A percentile compares a stretch with the other conserved stretches of the same genome.
phyloP scores from a whole-genome alignment of 2,113 vertebrate species.

The Carettochelys insculpta region DNA sequence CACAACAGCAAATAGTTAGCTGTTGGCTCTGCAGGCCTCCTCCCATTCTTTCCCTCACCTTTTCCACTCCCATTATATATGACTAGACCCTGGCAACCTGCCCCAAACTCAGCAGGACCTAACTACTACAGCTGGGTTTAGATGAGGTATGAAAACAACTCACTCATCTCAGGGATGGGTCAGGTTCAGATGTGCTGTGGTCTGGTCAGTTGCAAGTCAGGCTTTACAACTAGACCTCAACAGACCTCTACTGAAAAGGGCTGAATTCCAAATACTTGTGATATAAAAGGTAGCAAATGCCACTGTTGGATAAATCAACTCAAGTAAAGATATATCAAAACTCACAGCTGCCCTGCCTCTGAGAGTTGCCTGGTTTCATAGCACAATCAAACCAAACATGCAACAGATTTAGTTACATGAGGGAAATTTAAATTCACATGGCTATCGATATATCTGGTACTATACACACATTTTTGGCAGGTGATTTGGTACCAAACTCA shows the following conservation, averaged over 20 bases:
- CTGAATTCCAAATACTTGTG: background rate
- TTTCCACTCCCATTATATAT: background rate
- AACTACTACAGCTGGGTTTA: background rate
- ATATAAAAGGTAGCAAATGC: background rate
- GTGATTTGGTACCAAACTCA: background rate
- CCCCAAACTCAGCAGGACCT: background rate
- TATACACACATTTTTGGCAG: background rate
- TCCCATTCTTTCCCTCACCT: background rate
- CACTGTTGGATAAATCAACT: background rate
- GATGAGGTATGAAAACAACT: background rate
- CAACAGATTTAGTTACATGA: background rate
- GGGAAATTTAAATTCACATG: background rate
- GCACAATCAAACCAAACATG: background rate
- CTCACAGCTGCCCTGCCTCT: background rate
- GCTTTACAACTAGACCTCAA: background rate
- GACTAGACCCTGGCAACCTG: background rate
- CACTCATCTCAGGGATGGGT: background rate
- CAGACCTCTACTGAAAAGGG: background rate
- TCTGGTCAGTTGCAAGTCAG: background rate
- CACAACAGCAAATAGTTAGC: background rate
- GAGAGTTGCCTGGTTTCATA: background rate
- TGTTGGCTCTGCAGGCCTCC: background rate
- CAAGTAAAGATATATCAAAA: background rate
- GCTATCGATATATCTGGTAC: background rate
- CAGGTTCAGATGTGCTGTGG: background rate